Conservation (phyloP, 2,888 invertebrate species). For the Sarcophaga subvicina region DNA sequence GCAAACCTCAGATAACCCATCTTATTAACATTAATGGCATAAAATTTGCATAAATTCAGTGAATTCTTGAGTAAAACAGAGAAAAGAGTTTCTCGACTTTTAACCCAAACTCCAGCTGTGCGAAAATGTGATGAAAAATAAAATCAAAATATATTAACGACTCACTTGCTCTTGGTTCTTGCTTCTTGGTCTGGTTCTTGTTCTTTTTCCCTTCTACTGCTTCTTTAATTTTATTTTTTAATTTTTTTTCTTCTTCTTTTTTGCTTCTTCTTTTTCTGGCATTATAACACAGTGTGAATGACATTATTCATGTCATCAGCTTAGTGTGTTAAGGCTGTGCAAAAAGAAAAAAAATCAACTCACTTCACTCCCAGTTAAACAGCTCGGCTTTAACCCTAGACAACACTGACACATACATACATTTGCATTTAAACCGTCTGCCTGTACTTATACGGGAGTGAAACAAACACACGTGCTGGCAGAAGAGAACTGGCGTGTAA, state of each 20-base stretch:
- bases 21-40: constrained; percentile 33
- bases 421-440: constrained; percentile 13
- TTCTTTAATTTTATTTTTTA: too few species aligned
- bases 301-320: constrained; percentile 68
- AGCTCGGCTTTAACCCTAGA: background rate
- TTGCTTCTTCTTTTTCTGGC: background rate
- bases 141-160: constrained; percentile 15
- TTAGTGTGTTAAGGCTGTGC: constrained; percentile 31
- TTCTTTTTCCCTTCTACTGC: background rate
- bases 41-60: constrained; percentile 50
- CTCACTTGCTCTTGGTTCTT: too few species aligned
- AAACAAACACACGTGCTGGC: constrained; percentile 9
- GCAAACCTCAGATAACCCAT: background rate
- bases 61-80: constrained; percentile 4
- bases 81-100: background rate
- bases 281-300: constrained; percentile 52
- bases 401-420: constrained; percentile 11
- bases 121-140: background rate
- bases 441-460: background rate
- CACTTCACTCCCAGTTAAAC: background rate
- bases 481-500: constrained; percentile 22
- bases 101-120: background rate
- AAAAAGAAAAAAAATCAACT: background rate
- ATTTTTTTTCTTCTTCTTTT: background rate
- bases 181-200: too few species aligned